Evolutionary conservation across 2,797 vertebrate species (phyloP).

Genomic region (Macrochelys suwanniensis): DNA sequence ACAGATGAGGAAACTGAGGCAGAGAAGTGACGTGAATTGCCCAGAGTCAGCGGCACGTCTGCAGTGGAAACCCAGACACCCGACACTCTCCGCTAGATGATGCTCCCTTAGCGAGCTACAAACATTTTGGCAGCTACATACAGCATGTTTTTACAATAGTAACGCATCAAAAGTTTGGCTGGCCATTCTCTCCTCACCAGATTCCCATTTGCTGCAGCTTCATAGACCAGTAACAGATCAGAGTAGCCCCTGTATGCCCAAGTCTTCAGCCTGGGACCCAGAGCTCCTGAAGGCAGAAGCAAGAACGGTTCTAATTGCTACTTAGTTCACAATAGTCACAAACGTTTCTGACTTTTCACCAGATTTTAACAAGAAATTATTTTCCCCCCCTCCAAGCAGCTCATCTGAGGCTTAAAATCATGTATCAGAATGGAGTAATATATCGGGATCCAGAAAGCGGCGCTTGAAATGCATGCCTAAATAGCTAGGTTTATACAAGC

Average conservation of each 20-base stretch:
- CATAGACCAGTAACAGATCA: fast-evolving
- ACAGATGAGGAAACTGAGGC: fast-evolving
- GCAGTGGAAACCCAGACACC: fast-evolving
- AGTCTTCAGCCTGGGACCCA: background rate
- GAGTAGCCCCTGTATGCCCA: background rate
- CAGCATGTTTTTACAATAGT: background rate
- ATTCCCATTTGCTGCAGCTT: background rate
- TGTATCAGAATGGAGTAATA: conserved; percentile 14
- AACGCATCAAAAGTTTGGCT: background rate
- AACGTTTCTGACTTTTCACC: conserved; percentile 21
- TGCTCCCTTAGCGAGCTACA: background rate
- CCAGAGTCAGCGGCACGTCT: background rate
- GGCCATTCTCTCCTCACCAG: background rate
- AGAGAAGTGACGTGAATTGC: background rate
- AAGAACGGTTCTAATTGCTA: background rate
- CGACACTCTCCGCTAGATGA: background rate
- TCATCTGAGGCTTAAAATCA: conserved; percentile 43
- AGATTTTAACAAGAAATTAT: background rate
- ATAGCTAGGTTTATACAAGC: conserved; percentile 46
- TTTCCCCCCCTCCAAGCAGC: background rate
- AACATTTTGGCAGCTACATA: background rate
- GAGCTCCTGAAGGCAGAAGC: background rate
- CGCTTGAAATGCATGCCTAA: conserved; percentile 25
- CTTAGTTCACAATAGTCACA: background rate
- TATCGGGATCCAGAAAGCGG: background rate